Evolutionary conservation across 1,140 invertebrate genomes (phyloP), one percentile per base, ranked within the genome.

Genomic region (Drosophila elegans): DNA sequence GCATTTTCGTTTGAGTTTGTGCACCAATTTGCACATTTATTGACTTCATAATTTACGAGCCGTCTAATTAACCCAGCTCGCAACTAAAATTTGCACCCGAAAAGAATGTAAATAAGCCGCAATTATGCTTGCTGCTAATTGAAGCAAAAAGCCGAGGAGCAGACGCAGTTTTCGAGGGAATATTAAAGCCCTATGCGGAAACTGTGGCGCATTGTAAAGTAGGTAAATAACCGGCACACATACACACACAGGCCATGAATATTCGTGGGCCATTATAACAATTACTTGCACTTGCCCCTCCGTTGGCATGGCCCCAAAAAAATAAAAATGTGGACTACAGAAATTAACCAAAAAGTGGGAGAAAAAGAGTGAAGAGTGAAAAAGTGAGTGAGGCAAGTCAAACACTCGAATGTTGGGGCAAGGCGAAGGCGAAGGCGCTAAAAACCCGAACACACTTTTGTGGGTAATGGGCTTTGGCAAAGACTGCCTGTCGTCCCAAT

Each of bases 401-500:
- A 75, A 75, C 73, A 75, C 60, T 75, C 44, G 41, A 71, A 48
- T 71, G 34, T 48, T 16, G 67, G 51, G 48, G 49, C 51, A 56
- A 49, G 66, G 54, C 68, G 52, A 56, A 49, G 66, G 54, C 68
- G 52, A 81, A 81, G 83, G 78, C 81, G 82, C 72, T 80, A 85
- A 78, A 73, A 84, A 67, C 78, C 72, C 73, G 64, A 71, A 84
- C 78, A 85, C 74, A 86, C 80, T 85, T 85, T 68, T 71, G 64
- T 57, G 56, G 61, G 82, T 80, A 85, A 85, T 85, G 82, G 82
- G 62, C 74, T 74, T 62, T 75, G 46, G 60, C 49, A 74, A 78
- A 73, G 77, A 59, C 60, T 53, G 59, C 51, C 60, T 39, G 60
- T 64, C 63, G 44, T 38, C 53, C 54, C 27, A 54, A 42, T 54